Evolutionary conservation across 2,888 invertebrate genomes (phyloP), one percentile per base, ranked within the genome.

Genomic region (Cheilosia soror): DNA sequence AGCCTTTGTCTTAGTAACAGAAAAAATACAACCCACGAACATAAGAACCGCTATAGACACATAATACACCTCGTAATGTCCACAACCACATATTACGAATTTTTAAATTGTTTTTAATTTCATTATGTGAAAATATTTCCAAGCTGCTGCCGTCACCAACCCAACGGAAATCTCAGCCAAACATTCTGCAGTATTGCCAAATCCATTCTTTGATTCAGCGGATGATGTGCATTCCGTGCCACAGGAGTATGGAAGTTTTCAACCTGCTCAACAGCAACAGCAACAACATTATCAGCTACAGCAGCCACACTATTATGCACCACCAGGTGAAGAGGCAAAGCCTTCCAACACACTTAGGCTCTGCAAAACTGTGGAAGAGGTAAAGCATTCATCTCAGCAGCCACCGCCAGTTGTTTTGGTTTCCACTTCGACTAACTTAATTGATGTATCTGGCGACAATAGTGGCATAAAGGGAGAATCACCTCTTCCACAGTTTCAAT

Each of bases 131-230:
- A 76, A 60, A 60, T 76, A 69, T 82, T 86, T 86, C 58, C 82
- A 86, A 86, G 86, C 85, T 81, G 72, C 83, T 62, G 71, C 57
- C 60, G 44, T 20, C 31, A 86, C 63, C 77, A 53, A 58, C 80
- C 87, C 88, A 77, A 73, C 87, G 73, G 87, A 85, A 44, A 44
- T 63, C 55, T 49, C 76, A 65, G 69, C 78, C 63, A 80, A 51
- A 58, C 78, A 81, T 73, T 88, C 89, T 72, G 85, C 89, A 76
- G 88, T 82, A 51, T 82, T 92, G 89, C 91, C 91, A 88, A 92
- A 92, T 90, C 92, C 92, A 88, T 92, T 92, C 89, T 91, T 91
- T 82, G 91, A 90, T 88, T 88, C 89, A 87, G 88, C 90, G 88
- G 91, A 90, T 66, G 80, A 77, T 63, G 66, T 80, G 37, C 77